These are phyloP conservation scores for Cataglyphis altisquamis DNA, from an alignment of 2,888 invertebrate genomes.

Conservation along the genomic window DNA sequence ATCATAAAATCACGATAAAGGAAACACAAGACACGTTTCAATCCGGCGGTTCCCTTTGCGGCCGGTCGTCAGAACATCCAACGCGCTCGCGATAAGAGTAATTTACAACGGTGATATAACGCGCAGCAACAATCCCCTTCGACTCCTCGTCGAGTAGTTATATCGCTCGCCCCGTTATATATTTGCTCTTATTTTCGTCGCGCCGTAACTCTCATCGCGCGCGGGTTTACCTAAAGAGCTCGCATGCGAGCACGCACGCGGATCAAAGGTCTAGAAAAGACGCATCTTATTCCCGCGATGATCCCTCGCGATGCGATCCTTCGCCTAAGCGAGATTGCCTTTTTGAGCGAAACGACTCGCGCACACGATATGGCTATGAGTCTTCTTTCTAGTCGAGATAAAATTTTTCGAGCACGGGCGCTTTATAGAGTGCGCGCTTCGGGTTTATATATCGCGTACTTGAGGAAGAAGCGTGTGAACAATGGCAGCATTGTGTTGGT, in stretches of 20 bases:
- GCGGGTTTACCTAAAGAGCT: conserved; percentile 64
- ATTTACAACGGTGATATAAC: conserved; percentile 66
- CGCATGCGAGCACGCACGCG: conserved; percentile 24
- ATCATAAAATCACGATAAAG: conserved; percentile 28
- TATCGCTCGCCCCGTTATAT: conserved; percentile 6
- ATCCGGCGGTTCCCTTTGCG: conserved; percentile 25
- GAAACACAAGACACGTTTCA: conserved; percentile 20
- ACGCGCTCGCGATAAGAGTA: conserved; percentile 66
- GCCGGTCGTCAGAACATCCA: conserved; percentile 50
- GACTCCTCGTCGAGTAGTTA: conserved; percentile 23
- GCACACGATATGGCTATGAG: conserved; percentile 20
- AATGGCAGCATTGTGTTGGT: conserved; percentile 34
- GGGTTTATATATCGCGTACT: too few species aligned
- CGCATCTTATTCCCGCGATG: conserved; percentile 53
- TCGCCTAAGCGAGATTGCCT: conserved; percentile 60
- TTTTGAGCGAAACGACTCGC: conserved; percentile 59
- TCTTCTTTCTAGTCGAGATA: conserved; percentile 44
- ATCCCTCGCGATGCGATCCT: conserved; percentile 55
- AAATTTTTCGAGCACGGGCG: conserved; percentile 21
- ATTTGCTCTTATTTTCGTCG: conserved; percentile 66
- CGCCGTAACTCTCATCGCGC: conserved; percentile 65
- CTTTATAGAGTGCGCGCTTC: background rate
- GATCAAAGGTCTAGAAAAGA: conserved; percentile 57
- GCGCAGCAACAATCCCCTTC: conserved; percentile 38
- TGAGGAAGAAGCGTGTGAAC: conserved; percentile 20